Percentiles rank a stretch among this genome's conserved stretches.
phyloP scores from a whole-genome alignment of 2,113 vertebrate genomes.

The Myiozetetes cayanensis region DNA sequence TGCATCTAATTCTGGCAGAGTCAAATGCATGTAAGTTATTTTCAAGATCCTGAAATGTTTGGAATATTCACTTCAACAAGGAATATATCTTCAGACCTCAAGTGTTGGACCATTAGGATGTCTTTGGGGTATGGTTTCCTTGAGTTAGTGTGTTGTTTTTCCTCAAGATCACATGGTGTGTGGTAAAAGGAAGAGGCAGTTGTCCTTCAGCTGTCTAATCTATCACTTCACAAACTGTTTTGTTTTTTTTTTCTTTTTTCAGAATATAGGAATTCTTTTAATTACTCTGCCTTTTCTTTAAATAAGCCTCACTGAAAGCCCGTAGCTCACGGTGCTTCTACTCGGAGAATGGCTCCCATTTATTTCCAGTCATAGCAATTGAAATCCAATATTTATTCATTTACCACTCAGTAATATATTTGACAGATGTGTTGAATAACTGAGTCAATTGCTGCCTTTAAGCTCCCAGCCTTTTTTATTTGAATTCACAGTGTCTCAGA shows the following conservation, averaged over 20 bases:
- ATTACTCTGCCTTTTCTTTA: neutral
- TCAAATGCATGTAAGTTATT: neutral
- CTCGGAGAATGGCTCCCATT: neutral
- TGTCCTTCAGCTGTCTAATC: neutral
- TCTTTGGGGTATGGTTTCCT: neutral
- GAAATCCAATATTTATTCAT: conserved; percentile 63
- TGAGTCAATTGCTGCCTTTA: conserved; percentile 41
- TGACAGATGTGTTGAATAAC: conserved; percentile 59
- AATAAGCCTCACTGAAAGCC: neutral
- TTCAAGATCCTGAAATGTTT: neutral
- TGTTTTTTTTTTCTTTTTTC: neutral
- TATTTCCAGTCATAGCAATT: conserved; percentile 51
- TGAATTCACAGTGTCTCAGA: neutral
- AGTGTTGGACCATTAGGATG: neutral
- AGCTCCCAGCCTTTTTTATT: neutral
- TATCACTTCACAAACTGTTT: neutral
- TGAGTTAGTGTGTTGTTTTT: neutral
- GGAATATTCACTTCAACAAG: neutral
- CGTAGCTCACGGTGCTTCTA: neutral
- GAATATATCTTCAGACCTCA: neutral
- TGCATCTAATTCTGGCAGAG: neutral
- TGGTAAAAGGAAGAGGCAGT: neutral
- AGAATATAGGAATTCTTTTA: neutral
- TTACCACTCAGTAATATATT: conserved; percentile 49
- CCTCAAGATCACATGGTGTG: neutral